Conservation (phyloP, 92 coral and sea anemone genomes). For the Anthopleura xanthogrammica region DNA sequence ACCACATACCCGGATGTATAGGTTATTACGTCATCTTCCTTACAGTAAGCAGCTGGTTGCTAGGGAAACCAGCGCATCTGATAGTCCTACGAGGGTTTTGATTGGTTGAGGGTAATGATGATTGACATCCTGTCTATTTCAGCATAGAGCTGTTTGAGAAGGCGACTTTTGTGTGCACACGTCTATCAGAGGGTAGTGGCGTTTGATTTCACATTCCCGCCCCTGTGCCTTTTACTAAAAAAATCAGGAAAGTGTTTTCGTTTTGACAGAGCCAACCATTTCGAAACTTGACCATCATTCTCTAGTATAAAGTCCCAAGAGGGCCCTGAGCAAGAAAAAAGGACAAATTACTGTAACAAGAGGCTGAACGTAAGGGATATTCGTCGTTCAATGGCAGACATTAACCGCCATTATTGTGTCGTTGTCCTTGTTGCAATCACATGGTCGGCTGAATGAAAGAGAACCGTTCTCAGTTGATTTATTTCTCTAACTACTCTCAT, state of each 20-base stretch:
- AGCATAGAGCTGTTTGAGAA: conserved; percentile 76
- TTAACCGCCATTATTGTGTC: conserved; percentile 98
- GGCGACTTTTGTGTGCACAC: conserved; percentile 93
- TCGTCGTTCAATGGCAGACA: conserved; percentile 66
- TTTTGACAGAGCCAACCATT: conserved; percentile 76
- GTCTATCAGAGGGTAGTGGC: conserved; percentile 98
- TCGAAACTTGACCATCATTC: conserved; percentile 55
- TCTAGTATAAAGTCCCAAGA: conserved; percentile 57
- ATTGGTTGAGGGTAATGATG: conserved; percentile 71
- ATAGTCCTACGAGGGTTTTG: conserved; percentile 54
- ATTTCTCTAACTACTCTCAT: conserved; percentile 27
- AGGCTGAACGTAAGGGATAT: conserved; percentile 50
- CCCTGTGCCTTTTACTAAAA: conserved; percentile 85
- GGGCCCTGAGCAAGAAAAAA: conserved; percentile 42
- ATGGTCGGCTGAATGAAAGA: conserved; percentile 78
- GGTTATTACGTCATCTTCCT: conserved; percentile 74
- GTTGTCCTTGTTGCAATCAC: conserved; percentile 88
- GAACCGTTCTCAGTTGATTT: conserved; percentile 54
- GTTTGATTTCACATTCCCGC: conserved; percentile 98
- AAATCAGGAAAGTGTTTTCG: conserved; percentile 74
- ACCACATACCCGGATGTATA: conserved; percentile 80
- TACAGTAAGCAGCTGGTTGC: conserved; percentile 85
- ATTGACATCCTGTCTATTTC: conserved; percentile 90
- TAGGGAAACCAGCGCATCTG: conserved; percentile 77
- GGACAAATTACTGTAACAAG: conserved; percentile 35